Base-by-base conservation (phyloP, 1,140 invertebrate species). In the Caenorhabditis briggsae region DNA sequence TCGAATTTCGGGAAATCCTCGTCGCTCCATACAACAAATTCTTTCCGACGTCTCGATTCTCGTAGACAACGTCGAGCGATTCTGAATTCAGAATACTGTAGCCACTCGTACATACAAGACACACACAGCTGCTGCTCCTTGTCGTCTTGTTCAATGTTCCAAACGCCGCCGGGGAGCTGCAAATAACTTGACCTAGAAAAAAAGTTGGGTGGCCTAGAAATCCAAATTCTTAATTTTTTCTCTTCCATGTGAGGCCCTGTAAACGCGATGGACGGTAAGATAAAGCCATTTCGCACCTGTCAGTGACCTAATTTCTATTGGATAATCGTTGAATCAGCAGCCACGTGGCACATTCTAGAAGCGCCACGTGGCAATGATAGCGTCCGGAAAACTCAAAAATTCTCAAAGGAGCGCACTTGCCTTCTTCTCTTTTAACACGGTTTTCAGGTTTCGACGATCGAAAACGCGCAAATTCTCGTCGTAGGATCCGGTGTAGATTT, bases 41-140 rank as follows among this genome's bases (percentile, higher is more conserved):
- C 14, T n/a, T 5, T 20, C 70, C 70, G n/a, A 78, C 70, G 2
- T 78, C 70, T 11, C 46, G 46, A 50, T 78, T 78, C 70, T 78
- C 7, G 23, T 78, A 46, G n/a, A 78, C 9, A 5, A 78, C n/a
- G 8, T 78, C 70, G 20, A 78, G 70, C 9, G 70, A 18, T 8
- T 78, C 70, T 23, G 43, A 50, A 50, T 78, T 50, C 33, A 78
- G 70, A 43, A 78, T 78, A 53, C 46, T 78, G 70, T 78, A 78
- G 43, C 70, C 70, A 25, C 70, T n/a, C 70, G 70, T 78, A 78
- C 70, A 78, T 78, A 23, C 70, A 78, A 16, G 70, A 78, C 8
- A 50, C n/a, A 53, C 70, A 78, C 46, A 53, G 50, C 3, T 50
- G n/a, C 5, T n/a, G n/a, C n/a, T n/a, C n/a, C n/a, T 46, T 12